Evolutionary conservation across 2,797 vertebrate genomes (phyloP).

Genomic region (Anableps anableps): DNA sequence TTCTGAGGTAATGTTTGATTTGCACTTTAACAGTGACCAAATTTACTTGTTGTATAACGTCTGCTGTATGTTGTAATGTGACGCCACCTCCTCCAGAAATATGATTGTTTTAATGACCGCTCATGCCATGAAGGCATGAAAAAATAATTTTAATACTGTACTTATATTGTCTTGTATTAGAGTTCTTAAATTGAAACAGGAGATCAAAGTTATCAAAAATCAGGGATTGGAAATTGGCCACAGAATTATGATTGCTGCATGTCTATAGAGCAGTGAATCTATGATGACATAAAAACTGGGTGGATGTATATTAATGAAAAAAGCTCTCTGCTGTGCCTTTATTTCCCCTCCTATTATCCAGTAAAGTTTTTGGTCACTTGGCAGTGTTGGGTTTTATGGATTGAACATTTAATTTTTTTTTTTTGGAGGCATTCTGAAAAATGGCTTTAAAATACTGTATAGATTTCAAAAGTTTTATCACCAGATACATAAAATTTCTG

Average conservation of each 20-base stretch:
- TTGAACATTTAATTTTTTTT: background rate
- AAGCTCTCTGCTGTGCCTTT: background rate
- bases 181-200: background rate
- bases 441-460: background rate
- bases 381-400: background rate
- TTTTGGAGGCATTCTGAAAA: background rate
- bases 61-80: background rate
- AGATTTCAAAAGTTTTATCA: background rate
- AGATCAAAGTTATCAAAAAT: background rate
- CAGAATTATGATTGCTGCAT: background rate
- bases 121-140: background rate
- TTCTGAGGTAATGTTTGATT: conserved; percentile 49
- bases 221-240: background rate
- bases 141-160: background rate
- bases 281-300: background rate
- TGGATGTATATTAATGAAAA: background rate
- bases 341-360: background rate
- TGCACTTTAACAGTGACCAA: background rate
- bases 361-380: background rate
- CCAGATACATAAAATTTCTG: background rate
- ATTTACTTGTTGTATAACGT: background rate
- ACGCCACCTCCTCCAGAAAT: background rate
- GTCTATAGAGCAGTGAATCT: background rate
- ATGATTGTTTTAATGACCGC: background rate
- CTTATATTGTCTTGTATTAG: background rate